A percentile compares a stretch with the other conserved stretches of the same genome.
These are phyloP conservation scores for Orthonevra nobilis DNA, from an alignment of 2,888 invertebrate genomes.

Conservation along the genomic window DNA sequence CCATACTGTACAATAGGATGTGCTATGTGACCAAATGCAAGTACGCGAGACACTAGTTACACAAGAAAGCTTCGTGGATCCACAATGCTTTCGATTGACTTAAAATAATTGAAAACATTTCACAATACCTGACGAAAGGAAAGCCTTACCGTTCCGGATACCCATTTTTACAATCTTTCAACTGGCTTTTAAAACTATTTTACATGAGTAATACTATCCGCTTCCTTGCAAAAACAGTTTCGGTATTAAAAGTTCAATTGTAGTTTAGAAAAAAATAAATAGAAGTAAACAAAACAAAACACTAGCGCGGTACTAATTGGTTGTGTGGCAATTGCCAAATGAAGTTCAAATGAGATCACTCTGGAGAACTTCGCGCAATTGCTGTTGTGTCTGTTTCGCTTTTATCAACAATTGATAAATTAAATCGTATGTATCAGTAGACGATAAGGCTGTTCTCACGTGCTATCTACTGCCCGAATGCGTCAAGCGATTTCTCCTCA, in stretches of 20 bases:
- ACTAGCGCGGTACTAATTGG: constrained; percentile 56
- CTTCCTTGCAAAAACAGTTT: too few species aligned
- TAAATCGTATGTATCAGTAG: constrained; percentile 31
- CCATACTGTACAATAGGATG: background rate
- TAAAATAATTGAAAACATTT: too few species aligned
- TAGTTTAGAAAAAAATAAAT: too few species aligned
- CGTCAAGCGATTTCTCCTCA: constrained; percentile 22
- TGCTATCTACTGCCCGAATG: constrained; percentile 4
- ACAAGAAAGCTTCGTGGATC: constrained; percentile 5
- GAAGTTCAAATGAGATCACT: constrained; percentile 60
- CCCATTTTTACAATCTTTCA: constrained; percentile 43
- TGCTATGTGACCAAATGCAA: constrained; percentile 53
- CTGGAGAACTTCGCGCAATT: constrained; percentile 10
- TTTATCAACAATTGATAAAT: constrained; percentile 62
- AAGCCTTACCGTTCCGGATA: constrained; percentile 47
- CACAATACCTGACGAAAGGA: background rate
- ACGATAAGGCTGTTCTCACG: constrained; percentile 40
- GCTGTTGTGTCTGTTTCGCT: constrained; percentile 5
- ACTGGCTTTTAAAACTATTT: constrained; percentile 29
- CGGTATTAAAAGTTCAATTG: too few species aligned
- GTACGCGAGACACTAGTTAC: constrained; percentile 1
- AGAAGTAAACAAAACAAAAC: too few species aligned
- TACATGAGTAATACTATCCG: too few species aligned
- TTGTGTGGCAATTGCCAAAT: constrained; percentile 50
- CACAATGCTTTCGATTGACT: too few species aligned